Evolutionary conservation across 2,797 vertebrate species (phyloP), one percentile per base, ranked within the genome.

Genomic region (Xiphophorus birchmanni): DNA sequence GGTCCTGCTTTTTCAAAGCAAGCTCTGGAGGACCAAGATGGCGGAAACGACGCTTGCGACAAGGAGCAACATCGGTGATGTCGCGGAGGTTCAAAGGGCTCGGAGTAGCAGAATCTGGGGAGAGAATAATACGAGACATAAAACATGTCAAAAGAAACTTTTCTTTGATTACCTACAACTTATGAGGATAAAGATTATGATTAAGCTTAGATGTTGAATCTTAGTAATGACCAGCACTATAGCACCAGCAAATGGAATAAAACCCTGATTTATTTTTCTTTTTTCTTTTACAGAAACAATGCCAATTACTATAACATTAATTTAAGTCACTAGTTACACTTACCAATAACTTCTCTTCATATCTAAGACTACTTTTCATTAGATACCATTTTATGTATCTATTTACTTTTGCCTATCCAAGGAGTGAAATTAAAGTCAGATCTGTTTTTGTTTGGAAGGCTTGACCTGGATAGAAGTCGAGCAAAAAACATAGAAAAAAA

Each of bases 21-120:
- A 87, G 82, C 9, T 91, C 94, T 2, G 89, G 78, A 73, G 89
- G 47, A 23, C 88, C 94, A 2, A 91, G 90, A 74, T 95, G 92
- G 5, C 95, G 95, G 32, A 96, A 93, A 77, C 98, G 97, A 1
- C 97, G 94, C 80, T 98, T 98, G 79, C 98, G 97, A 78, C 92
- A 95, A 11, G 97, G 98, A 21, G 97, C 96, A n/a, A 97, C 93
- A 79, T 98, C 96, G 18, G 92, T 91, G 65, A 95, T 79, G 90
- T 97, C 96, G 83, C 90, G 96, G 29, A 96, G 94, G 83, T 92
- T 93, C 86, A 97, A n/a, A 26, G 95, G 96, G 88, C 94, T 95
- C 0, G 78, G 93, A 84, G 65, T 82, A 35, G 80, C 72, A 45
- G 78, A 54, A 6, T 82, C 94, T 94, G 91, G 52, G 60, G 80